These are phyloP conservation scores for Pimephales promelas DNA, from an alignment of 2,113 vertebrate genomes.

Conservation along the genomic window DNA sequence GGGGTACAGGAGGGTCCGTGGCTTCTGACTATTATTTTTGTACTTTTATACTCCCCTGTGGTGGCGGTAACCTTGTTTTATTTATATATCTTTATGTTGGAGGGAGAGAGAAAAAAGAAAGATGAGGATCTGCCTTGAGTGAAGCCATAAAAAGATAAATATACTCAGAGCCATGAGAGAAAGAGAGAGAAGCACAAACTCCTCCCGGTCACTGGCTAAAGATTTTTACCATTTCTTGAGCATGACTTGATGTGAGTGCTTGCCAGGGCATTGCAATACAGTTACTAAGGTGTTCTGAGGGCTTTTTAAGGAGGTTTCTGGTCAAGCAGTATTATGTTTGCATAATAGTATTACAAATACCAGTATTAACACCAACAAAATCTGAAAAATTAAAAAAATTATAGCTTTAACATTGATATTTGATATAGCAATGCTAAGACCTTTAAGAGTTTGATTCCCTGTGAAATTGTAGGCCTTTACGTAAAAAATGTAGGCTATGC, in stretches of 20 bases:
- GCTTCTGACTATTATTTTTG: constrained; percentile 73
- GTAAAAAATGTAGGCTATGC: no score
- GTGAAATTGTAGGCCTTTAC: not conserved
- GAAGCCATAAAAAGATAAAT: constrained; percentile 75
- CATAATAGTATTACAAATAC: not conserved
- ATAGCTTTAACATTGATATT: no score
- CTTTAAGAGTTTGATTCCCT: not conserved
- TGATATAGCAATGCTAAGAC: not conserved
- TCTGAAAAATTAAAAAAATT: no score
- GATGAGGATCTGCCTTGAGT: constrained; percentile 73
- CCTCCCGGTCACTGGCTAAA: constrained; percentile 39
- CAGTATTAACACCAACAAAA: no score
- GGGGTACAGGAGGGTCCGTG: constrained; percentile 73
- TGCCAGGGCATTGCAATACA: not conserved
- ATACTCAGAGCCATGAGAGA: constrained; percentile 70
- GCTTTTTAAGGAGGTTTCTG: not conserved
- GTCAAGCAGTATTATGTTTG: not conserved
- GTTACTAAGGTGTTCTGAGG: not conserved
- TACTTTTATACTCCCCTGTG: constrained; percentile 71
- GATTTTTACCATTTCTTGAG: not conserved
- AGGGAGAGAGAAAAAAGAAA: constrained; percentile 54
- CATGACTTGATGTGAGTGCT: not conserved
- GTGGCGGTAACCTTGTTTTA: constrained; percentile 72
- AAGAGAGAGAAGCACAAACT: constrained; percentile 64
- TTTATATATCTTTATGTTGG: constrained; percentile 66